A percentile compares a stretch with the other conserved stretches of the same genome.
These are phyloP conservation scores for Empidonax traillii DNA, from an alignment of 2,113 vertebrate species.

Conservation along the genomic window DNA sequence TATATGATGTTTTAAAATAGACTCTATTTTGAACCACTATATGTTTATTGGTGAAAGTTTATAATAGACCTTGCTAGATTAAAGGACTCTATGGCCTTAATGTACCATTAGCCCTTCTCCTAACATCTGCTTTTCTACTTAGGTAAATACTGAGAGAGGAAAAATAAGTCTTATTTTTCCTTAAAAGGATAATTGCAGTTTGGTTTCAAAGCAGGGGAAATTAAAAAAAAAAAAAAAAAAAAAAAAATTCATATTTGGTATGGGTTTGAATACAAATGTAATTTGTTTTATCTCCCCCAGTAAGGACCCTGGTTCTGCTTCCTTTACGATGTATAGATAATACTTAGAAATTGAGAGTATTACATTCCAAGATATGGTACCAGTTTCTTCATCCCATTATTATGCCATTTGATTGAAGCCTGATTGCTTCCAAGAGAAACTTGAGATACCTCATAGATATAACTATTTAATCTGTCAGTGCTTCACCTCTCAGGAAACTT, in stretches of 20 bases:
- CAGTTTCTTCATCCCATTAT: not conserved
- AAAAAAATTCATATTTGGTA: not conserved
- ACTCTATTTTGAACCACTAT: not conserved
- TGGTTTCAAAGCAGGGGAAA: not conserved
- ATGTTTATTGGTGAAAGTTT: not conserved
- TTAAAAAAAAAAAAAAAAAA: not conserved
- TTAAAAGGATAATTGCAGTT: not conserved
- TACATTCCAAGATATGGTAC: not conserved
- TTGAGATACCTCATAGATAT: not conserved
- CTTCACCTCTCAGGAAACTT: not conserved
- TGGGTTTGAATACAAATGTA: not conserved
- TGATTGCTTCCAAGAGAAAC: not conserved
- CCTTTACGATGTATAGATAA: not conserved
- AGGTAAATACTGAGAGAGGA: not conserved
- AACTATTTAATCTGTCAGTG: not conserved
- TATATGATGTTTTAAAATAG: not conserved
- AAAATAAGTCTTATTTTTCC: not conserved
- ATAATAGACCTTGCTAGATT: not conserved
- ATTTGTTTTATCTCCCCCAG: not conserved
- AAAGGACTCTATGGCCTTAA: not conserved
- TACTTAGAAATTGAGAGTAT: not conserved
- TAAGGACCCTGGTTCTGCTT: not conserved
- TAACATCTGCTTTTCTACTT: not conserved
- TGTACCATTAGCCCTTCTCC: not conserved
- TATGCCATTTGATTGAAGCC: not conserved